phyloP scores from a whole-genome alignment of 1,140 invertebrate species.

The Anadara kagoshimensis region DNA sequence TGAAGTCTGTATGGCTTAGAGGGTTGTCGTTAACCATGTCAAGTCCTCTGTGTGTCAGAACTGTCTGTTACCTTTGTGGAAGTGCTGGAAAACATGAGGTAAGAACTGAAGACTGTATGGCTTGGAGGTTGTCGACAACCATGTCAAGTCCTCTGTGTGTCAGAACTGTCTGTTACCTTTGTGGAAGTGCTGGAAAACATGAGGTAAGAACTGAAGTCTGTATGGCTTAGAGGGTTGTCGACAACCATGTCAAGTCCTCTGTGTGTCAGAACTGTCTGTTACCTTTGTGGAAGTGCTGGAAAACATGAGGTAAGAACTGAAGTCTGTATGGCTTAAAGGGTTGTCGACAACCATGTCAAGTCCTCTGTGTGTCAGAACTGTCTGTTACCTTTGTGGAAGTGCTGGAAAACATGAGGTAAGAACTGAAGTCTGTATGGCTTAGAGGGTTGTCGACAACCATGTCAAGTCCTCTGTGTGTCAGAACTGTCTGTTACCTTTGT shows the following conservation, averaged over 20 bases:
- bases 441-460: conserved; percentile 86
- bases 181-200: conserved; percentile 91
- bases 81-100: too few relatives aligned
- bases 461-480: conserved; percentile 80
- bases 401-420: conserved; percentile 86
- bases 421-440: too few relatives aligned
- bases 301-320: conserved; percentile 80
- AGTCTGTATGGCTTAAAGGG: conserved; percentile 61
- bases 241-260: conserved; percentile 85
- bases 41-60: conserved; percentile 80
- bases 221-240: conserved; percentile 79
- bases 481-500: conserved; percentile 91
- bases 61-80: conserved; percentile 92
- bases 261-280: conserved; percentile 84
- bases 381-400: conserved; percentile 94
- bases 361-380: conserved; percentile 80
- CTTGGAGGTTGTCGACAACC: conserved; percentile 83
- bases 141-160: conserved; percentile 82
- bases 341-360: conserved; percentile 88
- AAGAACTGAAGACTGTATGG: too few relatives aligned
- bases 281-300: conserved; percentile 92
- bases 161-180: conserved; percentile 89
- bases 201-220: conserved; percentile 75
- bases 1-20: conserved; percentile 78
- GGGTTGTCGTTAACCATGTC: conserved; percentile 89